These are phyloP conservation scores for Graptemys geographica DNA, from an alignment of 2,797 vertebrate species.

Conservation along the genomic window DNA sequence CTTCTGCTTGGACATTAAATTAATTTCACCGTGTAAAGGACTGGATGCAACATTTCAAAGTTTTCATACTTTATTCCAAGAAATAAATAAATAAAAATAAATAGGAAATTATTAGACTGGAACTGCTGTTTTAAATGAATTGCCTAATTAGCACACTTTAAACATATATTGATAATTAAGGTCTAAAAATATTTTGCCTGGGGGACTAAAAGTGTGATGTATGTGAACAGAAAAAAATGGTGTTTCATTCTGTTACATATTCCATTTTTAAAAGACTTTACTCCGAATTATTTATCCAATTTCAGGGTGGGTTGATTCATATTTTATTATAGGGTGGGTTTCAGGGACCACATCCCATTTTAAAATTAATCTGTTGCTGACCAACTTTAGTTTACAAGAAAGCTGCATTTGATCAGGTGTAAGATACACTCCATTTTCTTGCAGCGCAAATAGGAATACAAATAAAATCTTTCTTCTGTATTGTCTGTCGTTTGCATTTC, in stretches of 20 bases:
- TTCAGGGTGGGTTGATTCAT: neutral
- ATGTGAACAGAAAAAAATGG: rapidly evolving
- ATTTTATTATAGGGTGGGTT: neutral
- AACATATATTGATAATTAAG: conserved; percentile 2
- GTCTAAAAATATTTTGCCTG: neutral
- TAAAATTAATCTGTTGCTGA: too few relatives aligned
- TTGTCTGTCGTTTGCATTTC: neutral
- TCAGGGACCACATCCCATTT: neutral
- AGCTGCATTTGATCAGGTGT: rapidly evolving
- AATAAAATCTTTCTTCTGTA: neutral
- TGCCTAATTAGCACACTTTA: neutral
- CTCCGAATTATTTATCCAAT: neutral
- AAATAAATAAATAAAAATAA: neutral
- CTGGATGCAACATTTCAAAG: neutral
- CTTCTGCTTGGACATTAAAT: neutral
- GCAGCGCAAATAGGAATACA: neutral
- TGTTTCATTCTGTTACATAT: neutral
- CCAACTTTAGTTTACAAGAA: neutral
- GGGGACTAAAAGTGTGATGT: neutral
- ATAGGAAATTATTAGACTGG: neutral
- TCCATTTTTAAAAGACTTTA: neutral
- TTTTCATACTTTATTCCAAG: neutral
- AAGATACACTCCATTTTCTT: rapidly evolving
- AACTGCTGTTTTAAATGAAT: neutral
- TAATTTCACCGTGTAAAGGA: neutral